A percentile compares a stretch with the other conserved stretches of the same genome.
Evolutionary conservation across 2,113 vertebrate species (phyloP).

Genomic region (Lathamus discolor): DNA sequence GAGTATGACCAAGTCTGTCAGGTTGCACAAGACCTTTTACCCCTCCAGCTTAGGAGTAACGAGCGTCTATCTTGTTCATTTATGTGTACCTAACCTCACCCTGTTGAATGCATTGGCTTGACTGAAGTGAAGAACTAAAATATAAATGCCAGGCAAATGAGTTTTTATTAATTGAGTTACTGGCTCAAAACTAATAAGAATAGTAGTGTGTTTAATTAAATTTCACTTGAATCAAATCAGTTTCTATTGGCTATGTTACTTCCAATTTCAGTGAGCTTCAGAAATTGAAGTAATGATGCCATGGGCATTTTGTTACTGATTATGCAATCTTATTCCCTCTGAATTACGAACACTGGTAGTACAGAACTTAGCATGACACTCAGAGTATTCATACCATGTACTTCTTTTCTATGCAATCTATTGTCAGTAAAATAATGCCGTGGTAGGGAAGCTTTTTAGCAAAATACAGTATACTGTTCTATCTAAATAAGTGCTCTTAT

Average conservation of each 20-base stretch:
- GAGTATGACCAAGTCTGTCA: background rate
- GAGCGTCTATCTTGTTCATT: background rate
- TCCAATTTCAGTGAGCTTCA: background rate
- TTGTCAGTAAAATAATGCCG: background rate
- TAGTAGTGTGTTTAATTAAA: background rate
- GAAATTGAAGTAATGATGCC: background rate
- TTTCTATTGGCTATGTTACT: background rate
- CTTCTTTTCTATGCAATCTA: background rate
- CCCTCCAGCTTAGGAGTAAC: background rate
- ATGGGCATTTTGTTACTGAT: background rate
- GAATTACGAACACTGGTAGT: background rate
- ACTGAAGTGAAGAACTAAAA: background rate
- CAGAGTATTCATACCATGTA: rapidly evolving
- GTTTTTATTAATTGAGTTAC: background rate
- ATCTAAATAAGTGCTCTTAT: background rate
- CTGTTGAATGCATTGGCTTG: background rate
- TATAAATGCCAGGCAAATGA: background rate
- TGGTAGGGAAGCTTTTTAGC: background rate
- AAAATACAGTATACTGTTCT: background rate
- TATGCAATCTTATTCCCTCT: background rate
- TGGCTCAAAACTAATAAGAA: background rate
- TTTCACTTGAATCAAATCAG: background rate
- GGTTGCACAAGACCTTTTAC: background rate
- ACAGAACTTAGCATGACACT: background rate
- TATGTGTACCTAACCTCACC: background rate